Conservation (phyloP, 2,113 vertebrate genomes). For the Myrmecophaga tridactyla region DNA sequence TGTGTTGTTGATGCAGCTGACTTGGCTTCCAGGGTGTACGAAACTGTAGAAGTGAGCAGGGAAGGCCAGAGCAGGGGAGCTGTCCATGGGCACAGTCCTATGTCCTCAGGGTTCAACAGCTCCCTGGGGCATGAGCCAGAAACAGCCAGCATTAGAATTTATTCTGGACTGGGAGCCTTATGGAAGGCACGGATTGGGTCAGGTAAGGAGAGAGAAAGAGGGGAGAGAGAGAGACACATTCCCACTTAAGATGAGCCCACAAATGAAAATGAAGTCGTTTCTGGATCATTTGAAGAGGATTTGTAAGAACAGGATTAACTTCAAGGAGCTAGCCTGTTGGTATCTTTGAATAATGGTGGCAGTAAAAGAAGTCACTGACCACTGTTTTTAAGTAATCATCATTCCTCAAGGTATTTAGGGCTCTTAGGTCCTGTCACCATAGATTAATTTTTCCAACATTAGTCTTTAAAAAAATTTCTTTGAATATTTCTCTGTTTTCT, state of each 20-base stretch:
- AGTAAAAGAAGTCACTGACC: background rate
- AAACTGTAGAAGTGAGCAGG: background rate
- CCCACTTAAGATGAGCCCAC: background rate
- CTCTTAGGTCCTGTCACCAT: conserved; percentile 34
- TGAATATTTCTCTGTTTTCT: too few relatives aligned
- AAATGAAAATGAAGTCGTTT: background rate
- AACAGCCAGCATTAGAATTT: background rate
- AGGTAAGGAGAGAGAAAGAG: background rate
- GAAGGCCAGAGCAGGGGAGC: background rate
- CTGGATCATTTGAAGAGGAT: conserved; percentile 24
- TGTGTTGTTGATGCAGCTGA: background rate
- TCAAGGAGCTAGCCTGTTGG: background rate
- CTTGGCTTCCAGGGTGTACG: background rate
- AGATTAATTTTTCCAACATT: conserved; percentile 16
- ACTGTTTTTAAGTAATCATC: conserved; percentile 21
- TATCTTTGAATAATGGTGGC: conserved; percentile 31
- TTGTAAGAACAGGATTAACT: conserved; percentile 25
- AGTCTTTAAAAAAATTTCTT: background rate
- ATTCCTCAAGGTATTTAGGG: conserved; percentile 38
- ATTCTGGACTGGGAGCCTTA: background rate
- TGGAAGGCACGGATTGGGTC: background rate
- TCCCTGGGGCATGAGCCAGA: background rate
- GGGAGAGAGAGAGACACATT: background rate
- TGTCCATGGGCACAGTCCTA: background rate
- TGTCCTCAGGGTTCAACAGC: background rate